Base-by-base conservation (phyloP, 2,113 vertebrate species). In the Burhinus bistriatus region DNA sequence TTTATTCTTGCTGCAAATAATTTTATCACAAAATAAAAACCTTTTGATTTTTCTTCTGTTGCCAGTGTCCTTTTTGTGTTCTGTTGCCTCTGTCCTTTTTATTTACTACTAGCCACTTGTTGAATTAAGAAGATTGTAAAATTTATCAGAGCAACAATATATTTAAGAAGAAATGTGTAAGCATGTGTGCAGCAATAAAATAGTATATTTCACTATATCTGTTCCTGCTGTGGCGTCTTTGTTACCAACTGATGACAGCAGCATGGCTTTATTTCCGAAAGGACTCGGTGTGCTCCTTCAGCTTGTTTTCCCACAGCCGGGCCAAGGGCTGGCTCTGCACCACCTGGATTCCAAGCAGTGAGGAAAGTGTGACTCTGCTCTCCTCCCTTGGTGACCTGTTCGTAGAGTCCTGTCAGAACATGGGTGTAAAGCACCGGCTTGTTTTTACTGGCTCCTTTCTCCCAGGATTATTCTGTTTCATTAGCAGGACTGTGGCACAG, bases 181-280 rank as follows among this genome's bases (percentile, higher is more conserved):
- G 92, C 88, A 93, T 97, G 89, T 90, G 91, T 94, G 96, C 96
- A 97, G 91, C 93, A 98, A 98, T 98, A 98, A 98, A 98, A 96
- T 49, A 94, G 75, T 97, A 72, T 96, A 97, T 96, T 97, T 97
- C 90, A 94, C 90, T 93, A 89, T 61, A 75, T 76, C 61, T 90
- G 34, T 58, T 65, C 82, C 68, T 49, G 29, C 76, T 66, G 32
- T 72, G 72, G 40, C 71, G 42, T 91, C 47, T 95, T 95, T 90
- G n/a, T 97, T 94, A 86, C 68, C 86, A 42, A 5, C 36, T 17
- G 81, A 30, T 30, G 18, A 12, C 6, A 21, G 55, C 69, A 44
- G 29, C 0, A 1, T 49, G 40, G 47, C 84, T 91, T 90, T 68
- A 10, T 65, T 94, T 95, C 87, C 40, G 51, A 61, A 66, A 65